Base-by-base conservation (phyloP, 1,140 invertebrate species). In the Oreohelix idahoensis region DNA sequence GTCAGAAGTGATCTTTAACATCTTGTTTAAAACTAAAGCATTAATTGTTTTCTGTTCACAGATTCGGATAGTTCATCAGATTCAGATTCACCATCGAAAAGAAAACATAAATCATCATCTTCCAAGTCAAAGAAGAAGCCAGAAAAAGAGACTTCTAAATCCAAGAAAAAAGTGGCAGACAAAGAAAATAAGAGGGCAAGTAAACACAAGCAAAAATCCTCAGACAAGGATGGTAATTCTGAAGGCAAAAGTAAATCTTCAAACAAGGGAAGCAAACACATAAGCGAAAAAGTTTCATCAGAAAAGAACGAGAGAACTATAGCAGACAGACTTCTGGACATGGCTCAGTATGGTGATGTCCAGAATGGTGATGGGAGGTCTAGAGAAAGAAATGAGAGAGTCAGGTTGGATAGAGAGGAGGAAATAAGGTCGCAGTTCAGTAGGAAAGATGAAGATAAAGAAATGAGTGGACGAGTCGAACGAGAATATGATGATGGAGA, bases 341-440 rank as follows among this genome's bases (percentile, higher is more conserved):
- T 82, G 71, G 80, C 80, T 15, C 45, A 75, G 45, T 82, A 82
- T 63, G 80, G 71, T 0, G n/a, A 79, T 26, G 42, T 45, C 49
- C 45, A 20, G 8, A 58, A 58, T 77, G 75, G 51, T 8, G 49
- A 32, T n/a, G 42, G 20, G 42, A 38, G 26, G 20, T 20, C 39
- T 20, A 83, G 13, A 69, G 73, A 32, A 35, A 45, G 71, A 53
- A 79, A 70, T 49, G 76, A 73, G 29, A 36, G 63, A 77, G 69
- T 79, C 66, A 73, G 58, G 83, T 63, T 69, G 69, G 51, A 80
- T 63, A 81, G 71, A 74, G 51, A 81, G 71, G 71, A 29, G 63
- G 79, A 84, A 53, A 58, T 36, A 81, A 70, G 75, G 71, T 58
- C 23, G 20, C 69, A 45, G 8, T 29, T 11, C 11, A 70, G 29